Evolutionary conservation across 2,113 vertebrate genomes (phyloP).

Genomic region (Trematomus loennbergii): DNA sequence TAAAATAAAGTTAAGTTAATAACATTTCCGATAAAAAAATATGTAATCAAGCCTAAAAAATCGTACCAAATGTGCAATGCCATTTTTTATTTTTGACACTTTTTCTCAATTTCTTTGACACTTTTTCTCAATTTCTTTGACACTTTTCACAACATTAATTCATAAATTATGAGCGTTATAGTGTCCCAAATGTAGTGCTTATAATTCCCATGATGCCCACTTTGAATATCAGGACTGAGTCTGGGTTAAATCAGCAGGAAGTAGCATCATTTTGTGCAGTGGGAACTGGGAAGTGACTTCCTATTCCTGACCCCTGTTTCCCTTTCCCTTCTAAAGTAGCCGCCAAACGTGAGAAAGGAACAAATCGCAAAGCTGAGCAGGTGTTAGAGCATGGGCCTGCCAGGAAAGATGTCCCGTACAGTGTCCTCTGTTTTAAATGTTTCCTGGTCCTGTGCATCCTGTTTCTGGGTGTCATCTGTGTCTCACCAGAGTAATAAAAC

Average conservation of each 20-base stretch:
- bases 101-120: background rate
- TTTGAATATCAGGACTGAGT: background rate
- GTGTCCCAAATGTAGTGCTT: background rate
- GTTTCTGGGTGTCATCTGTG: constrained; percentile 21
- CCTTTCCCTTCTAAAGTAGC: constrained; percentile 30
- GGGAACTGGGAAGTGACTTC: constrained; percentile 49
- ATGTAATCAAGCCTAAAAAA: too few species aligned
- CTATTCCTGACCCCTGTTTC: constrained; percentile 50
- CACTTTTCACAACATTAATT: background rate
- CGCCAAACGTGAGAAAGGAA: constrained; percentile 19
- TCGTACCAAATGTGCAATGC: background rate
- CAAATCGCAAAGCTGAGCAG: constrained; percentile 28
- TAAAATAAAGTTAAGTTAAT: background rate
- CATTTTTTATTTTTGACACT: background rate
- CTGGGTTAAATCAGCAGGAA: constrained; percentile 17
- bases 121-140: background rate
- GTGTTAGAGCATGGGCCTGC: constrained; percentile 15
- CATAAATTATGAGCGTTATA: background rate
- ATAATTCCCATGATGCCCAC: background rate
- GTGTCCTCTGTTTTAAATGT: constrained; percentile 36
- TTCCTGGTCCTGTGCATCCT: constrained; percentile 65
- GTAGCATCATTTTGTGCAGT: constrained; percentile 12
- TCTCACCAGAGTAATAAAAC: constrained; percentile 45
- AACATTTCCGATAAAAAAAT: background rate
- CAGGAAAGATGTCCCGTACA: constrained; percentile 35